phyloP scores from a whole-genome alignment of 2,113 vertebrate species.

The Cyrtonyx montezumae region DNA sequence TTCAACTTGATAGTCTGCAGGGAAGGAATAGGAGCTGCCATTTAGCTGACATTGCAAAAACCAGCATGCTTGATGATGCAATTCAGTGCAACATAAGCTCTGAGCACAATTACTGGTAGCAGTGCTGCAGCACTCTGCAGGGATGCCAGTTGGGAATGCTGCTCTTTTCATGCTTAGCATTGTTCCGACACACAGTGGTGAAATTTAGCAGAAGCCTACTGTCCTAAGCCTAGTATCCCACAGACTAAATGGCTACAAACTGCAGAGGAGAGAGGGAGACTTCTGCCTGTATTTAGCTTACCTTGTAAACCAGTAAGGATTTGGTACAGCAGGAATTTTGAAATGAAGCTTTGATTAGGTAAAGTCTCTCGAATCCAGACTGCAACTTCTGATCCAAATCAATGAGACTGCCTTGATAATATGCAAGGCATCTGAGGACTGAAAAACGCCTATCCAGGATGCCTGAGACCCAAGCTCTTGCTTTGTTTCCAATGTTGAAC shows the following conservation, averaged over 20 bases:
- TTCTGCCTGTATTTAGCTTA: background rate
- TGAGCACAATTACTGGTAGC: background rate
- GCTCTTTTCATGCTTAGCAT: background rate
- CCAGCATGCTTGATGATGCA: background rate
- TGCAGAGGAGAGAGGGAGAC: background rate
- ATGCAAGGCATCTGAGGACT: accelerated
- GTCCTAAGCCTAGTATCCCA: background rate
- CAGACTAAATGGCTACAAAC: background rate
- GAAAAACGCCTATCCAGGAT: background rate
- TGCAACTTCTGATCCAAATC: background rate
- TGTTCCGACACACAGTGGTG: background rate
- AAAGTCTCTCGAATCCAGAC: background rate
- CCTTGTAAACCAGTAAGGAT: background rate
- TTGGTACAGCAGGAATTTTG: background rate
- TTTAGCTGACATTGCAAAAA: background rate
- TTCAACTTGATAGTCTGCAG: background rate
- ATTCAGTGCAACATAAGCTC: background rate
- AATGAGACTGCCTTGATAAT: background rate
- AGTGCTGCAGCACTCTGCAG: background rate
- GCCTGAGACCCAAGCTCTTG: background rate
- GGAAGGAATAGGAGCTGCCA: background rate
- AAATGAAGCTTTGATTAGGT: background rate
- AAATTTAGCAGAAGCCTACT: background rate
- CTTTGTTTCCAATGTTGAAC: background rate
- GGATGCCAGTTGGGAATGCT: background rate